Evolutionary conservation across 1,140 invertebrate genomes (phyloP), one percentile per base, ranked within the genome.

Genomic region (Pogonus chalceus): DNA sequence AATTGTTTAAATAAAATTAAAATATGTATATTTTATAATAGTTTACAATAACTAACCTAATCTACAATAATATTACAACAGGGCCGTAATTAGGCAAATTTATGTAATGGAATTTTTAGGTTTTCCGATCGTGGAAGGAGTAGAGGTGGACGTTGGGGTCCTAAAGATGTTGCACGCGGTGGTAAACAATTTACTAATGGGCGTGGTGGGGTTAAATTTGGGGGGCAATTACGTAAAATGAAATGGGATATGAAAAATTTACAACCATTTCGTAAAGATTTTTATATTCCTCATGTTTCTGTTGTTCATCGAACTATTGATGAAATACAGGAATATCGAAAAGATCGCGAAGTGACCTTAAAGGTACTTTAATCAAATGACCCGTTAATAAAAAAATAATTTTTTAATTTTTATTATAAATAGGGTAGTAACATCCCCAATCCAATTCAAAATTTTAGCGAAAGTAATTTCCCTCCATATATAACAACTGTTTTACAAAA

Each of bases 181-280:
- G 37, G 9, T 10, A 43, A 43, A 43, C 37, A 9, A 43, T 43
- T 43, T 18, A 18, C 9, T 18, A 43, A 43, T 18, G 18, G 37
- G 4, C 9, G 37, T 12, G 37, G 37, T 9, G 18, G 3, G 7
- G 26, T 14, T 14, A 43, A 43, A 43, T 43, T 43, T 22, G 86
- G 87, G 9, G 78, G 79, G 51, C 78, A 74, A 54, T 72, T 93
- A 54, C 71, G 82, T 12, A 85, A 85, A 58, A 87, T 87, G 2
- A 81, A 85, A 60, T 96, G 91, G 90, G 85, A 86, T 60, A 71
- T 82, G 23, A 77, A 82, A 57, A 79, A 79, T 49, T 71, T 96
- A 16, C 79, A 82, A 53, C 88, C 90, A 12, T 94, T 98, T 71
- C 89, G 94, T 66, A 97, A 97, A 73, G 84, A 96, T 70, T 96